Percentiles rank a stretch among this genome's conserved stretches.
Conservation (phyloP, 2,888 invertebrate genomes). For the Drosophila conformis region DNA sequence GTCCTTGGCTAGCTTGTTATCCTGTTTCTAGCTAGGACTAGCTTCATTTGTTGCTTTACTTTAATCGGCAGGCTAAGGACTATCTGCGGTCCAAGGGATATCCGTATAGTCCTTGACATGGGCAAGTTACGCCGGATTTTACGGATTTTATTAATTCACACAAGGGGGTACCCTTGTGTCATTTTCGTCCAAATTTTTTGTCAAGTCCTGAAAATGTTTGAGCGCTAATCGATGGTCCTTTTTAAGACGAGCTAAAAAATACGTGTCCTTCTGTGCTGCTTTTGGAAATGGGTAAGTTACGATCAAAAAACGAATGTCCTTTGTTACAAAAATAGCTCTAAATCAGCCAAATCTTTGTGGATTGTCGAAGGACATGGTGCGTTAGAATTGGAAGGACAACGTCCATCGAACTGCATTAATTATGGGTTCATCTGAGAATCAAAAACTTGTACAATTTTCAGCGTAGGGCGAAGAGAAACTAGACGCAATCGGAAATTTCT, state of each 20-base stretch:
- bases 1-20: not conserved
- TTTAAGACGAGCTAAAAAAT: not conserved
- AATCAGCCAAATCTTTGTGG: accelerated
- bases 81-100: not conserved
- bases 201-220: not conserved
- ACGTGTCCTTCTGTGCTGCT: not conserved
- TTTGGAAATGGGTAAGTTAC: not conserved
- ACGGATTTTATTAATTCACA: not conserved
- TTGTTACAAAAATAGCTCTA: not conserved
- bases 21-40: not conserved
- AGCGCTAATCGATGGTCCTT: accelerated
- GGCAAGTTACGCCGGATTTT: not conserved
- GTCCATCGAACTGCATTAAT: not conserved
- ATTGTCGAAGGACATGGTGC: no score
- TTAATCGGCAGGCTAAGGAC: not conserved
- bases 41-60: not conserved
- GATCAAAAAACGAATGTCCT: not conserved
- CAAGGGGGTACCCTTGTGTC: not conserved
- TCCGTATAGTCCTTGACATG: not conserved
- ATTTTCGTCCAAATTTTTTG: accelerated
- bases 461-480: not conserved
- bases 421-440: not conserved
- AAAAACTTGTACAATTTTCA: not conserved
- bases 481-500: not conserved
- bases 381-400: not conserved